These are phyloP conservation scores for Cnemophilus loriae DNA, from an alignment of 2,113 vertebrate species.

Conservation along the genomic window DNA sequence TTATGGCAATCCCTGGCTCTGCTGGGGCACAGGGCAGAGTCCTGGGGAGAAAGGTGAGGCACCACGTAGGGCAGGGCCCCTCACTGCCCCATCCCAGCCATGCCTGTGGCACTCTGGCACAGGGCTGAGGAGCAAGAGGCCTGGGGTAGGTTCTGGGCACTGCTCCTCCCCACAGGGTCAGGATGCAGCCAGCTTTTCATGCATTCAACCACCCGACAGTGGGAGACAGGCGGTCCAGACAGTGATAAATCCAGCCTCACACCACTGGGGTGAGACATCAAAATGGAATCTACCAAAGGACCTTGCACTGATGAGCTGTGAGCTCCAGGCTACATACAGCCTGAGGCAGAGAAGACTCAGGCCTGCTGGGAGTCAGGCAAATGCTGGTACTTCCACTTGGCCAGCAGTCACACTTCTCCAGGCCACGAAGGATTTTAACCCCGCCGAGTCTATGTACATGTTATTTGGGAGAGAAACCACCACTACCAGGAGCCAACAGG, in stretches of 20 bases:
- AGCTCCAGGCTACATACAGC: neutral
- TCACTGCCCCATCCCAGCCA: neutral
- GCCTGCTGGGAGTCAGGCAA: neutral
- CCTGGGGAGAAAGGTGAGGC: neutral
- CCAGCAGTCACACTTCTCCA: neutral
- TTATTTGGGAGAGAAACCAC: neutral
- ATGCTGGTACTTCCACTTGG: neutral
- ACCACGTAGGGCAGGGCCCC: fast-evolving
- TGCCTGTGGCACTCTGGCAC: neutral
- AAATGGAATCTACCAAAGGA: neutral
- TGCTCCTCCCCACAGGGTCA: neutral
- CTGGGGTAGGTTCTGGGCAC: neutral
- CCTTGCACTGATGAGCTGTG: neutral
- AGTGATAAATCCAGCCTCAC: neutral
- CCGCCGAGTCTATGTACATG: fast-evolving
- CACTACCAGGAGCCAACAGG: neutral
- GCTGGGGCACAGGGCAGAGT: neutral
- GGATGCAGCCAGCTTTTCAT: neutral
- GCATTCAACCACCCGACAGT: neutral
- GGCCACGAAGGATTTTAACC: neutral
- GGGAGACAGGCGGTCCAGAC: neutral
- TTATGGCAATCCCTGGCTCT: fast-evolving
- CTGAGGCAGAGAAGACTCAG: neutral
- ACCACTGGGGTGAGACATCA: neutral
- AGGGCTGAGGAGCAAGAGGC: neutral